These are phyloP conservation scores for Bolborhynchus lineola DNA, from an alignment of 2,113 vertebrate species.

Conservation along the genomic window DNA sequence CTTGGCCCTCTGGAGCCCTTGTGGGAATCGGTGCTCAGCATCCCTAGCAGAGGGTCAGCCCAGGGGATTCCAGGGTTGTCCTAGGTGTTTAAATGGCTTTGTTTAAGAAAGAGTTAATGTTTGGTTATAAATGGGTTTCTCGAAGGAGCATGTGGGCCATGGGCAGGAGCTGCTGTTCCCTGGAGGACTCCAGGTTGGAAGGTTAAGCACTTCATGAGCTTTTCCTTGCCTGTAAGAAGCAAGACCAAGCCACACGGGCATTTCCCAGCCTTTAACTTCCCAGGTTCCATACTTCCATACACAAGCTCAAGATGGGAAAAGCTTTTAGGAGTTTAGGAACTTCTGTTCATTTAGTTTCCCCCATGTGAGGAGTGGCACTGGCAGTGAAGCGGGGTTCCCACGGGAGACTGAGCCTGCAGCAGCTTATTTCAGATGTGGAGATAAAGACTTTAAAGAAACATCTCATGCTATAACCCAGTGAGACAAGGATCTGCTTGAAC, in stretches of 20 bases:
- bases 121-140: background rate
- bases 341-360: background rate
- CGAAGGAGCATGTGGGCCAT: background rate
- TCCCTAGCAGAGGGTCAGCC: background rate
- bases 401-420: background rate
- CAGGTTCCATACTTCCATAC: background rate
- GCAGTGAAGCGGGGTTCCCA: background rate
- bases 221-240: background rate
- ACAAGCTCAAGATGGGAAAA: background rate
- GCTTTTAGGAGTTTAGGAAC: no score
- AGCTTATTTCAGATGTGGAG: background rate
- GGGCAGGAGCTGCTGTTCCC: background rate
- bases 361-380: fast-evolving
- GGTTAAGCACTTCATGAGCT: background rate
- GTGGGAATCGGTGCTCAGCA: fast-evolving
- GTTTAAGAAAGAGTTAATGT: background rate
- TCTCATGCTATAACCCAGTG: background rate
- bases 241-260: background rate
- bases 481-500: background rate
- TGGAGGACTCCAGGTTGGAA: background rate
- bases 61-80: background rate
- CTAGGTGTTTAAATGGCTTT: background rate
- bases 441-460: no score
- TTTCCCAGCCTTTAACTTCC: background rate
- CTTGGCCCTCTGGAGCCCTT: background rate